Percentiles rank a stretch among this genome's conserved stretches.
Evolutionary conservation across 2,888 invertebrate genomes (phyloP).

Genomic region (Pandemis heparana): DNA sequence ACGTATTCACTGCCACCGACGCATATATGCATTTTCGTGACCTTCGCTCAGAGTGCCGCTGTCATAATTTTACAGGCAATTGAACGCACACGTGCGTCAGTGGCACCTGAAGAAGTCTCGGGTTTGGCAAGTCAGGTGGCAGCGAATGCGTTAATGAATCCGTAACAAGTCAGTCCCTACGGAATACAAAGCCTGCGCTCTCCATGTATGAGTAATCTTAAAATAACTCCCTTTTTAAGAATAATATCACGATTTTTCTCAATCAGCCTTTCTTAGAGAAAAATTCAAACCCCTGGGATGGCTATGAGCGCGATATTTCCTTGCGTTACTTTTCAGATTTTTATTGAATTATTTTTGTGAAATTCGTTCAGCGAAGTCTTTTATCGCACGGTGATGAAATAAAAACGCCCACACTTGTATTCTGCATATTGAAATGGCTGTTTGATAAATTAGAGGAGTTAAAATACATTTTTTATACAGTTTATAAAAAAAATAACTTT

Average conservation of each 20-base stretch:
- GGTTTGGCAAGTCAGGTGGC: too few relatives aligned
- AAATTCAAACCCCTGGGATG: slow-evolving; percentile 9
- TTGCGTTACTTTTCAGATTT: slow-evolving; percentile 2
- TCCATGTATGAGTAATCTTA: neutral
- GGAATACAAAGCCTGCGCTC: neutral
- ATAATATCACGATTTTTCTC: slow-evolving; percentile 14
- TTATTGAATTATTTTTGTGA: slow-evolving; percentile 9
- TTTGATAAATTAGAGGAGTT: too few relatives aligned
- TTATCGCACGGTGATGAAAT: neutral
- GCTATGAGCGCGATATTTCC: neutral
- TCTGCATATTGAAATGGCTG: neutral
- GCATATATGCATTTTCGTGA: too few relatives aligned
- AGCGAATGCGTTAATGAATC: neutral
- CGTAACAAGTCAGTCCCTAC: neutral
- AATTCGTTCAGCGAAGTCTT: neutral
- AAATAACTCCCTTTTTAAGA: slow-evolving; percentile 8
- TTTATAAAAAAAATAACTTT: too few relatives aligned
- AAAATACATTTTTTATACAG: too few relatives aligned
- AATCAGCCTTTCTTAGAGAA: slow-evolving; percentile 14
- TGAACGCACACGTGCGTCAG: too few relatives aligned
- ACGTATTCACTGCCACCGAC: too few relatives aligned
- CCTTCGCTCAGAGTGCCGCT: too few relatives aligned
- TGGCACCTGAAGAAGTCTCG: too few relatives aligned
- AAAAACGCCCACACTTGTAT: neutral
- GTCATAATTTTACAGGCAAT: too few relatives aligned